A percentile compares a stretch with the other conserved stretches of the same genome.
These are phyloP conservation scores for Eupithecia centaureata DNA, from an alignment of 2,888 invertebrate species.

Conservation along the genomic window DNA sequence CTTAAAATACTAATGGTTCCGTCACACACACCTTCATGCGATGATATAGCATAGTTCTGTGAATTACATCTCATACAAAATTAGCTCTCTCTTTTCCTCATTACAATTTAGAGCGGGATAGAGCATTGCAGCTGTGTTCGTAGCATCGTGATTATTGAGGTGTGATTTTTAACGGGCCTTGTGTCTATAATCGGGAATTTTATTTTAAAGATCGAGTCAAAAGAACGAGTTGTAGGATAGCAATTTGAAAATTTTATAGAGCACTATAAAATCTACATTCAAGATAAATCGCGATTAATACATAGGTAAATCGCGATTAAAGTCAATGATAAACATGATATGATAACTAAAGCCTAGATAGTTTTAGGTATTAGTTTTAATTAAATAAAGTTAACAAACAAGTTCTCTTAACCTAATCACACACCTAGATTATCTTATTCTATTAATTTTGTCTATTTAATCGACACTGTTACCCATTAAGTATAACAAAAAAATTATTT, in stretches of 20 bases:
- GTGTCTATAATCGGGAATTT: constrained; percentile 42
- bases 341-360: too few species aligned
- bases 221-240: neutral
- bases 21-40: constrained; percentile 27
- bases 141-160: constrained; percentile 58
- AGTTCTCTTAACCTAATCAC: too few species aligned
- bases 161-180: constrained; percentile 66
- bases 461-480: too few species aligned
- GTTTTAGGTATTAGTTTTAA: too few species aligned
- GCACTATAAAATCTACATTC: too few species aligned
- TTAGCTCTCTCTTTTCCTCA: constrained; percentile 49
- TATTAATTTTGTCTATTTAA: too few species aligned
- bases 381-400: too few species aligned
- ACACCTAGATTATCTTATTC: too few species aligned
- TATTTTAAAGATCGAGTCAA: neutral
- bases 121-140: constrained; percentile 59
- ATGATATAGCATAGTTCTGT: constrained; percentile 54
- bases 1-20: constrained; percentile 21
- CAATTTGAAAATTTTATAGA: neutral
- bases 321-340: too few species aligned
- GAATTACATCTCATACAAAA: constrained; percentile 61
- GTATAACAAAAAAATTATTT: neutral
- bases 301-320: too few species aligned
- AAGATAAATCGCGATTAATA: too few species aligned
- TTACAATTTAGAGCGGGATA: constrained; percentile 46